Percentiles rank a stretch among this genome's conserved stretches.
These are phyloP conservation scores for Pyrgilauda ruficollis DNA, from an alignment of 2,113 vertebrate species.

Conservation along the genomic window DNA sequence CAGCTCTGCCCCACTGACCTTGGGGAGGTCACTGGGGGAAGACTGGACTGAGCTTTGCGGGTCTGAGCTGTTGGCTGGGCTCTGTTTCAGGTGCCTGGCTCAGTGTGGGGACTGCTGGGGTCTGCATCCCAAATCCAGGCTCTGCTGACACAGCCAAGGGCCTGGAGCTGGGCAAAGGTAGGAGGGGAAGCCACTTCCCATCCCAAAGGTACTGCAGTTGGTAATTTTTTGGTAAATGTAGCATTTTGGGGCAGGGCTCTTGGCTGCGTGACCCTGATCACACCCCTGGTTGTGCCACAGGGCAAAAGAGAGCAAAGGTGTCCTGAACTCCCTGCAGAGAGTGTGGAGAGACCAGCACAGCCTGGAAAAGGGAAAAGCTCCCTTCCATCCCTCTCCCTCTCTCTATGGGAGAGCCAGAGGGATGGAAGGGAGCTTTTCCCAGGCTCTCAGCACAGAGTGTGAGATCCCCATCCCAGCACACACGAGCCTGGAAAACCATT, in stretches of 20 bases:
- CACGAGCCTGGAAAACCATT: background rate
- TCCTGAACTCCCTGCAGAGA: background rate
- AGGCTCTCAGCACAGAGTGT: background rate
- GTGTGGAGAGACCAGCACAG: background rate
- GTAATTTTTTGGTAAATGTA: background rate
- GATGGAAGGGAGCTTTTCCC: background rate
- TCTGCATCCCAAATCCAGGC: background rate
- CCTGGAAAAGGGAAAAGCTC: background rate
- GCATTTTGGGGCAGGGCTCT: accelerated
- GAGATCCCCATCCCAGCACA: background rate
- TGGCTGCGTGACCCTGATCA: background rate
- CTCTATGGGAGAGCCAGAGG: background rate
- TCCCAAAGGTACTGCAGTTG: background rate
- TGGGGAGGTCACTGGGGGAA: background rate
- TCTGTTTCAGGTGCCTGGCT: background rate
- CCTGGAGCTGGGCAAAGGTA: background rate
- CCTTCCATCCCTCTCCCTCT: no score
- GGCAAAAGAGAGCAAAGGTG: background rate
- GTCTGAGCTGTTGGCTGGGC: background rate
- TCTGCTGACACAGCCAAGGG: background rate
- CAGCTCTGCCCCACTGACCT: background rate
- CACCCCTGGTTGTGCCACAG: background rate
- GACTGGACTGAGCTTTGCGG: accelerated
- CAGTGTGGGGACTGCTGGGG: background rate
- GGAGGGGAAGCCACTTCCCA: background rate